Evolutionary conservation across 2,113 vertebrate species (phyloP), one percentile per base, ranked within the genome.

Genomic region (Podarcis muralis): DNA sequence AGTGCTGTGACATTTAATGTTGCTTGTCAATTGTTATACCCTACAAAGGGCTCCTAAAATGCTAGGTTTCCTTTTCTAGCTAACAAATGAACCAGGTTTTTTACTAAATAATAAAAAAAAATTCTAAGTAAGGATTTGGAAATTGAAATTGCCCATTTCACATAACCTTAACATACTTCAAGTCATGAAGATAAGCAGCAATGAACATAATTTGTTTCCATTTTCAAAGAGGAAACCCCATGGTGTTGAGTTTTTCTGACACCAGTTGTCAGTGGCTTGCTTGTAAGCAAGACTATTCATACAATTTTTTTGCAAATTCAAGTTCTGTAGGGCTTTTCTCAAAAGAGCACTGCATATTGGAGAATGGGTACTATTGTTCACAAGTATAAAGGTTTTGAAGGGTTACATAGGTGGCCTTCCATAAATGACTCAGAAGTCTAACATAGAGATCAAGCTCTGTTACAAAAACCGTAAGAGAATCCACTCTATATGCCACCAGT

Each of bases 71-170:
- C 66, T 84, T 32, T 13, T 53, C 68, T 57, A 82, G 35, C 32
- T 74, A 53, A 88, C 90, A 93, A 94, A 95, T 84, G 89, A 95
- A 93, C 88, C 92, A 95, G 92, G 93, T 91, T 84, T 93, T 77
- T 87, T 81, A n/a, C 37, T 35, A 27, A n/a, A 43, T 43, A 43
- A 43, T 43, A 76, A 88, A 5, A 91, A 89, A 84, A 72, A 91
- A 87, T 83, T 83, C 91, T 32, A 88, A 87, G 84, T 53, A 91
- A 94, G 48, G 65, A 93, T 92, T 95, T 93, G 88, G 91, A 95
- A 96, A 96, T 93, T 88, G 25, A 86, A 89, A 77, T 87, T 20
- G 0, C 82, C 83, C 2, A 66, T 2, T 94, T 92, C 84, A 43
- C 2, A 71, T 22, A 30, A 35, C 87, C 88, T 86, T 90, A 88